Evolutionary conservation across 2,797 vertebrate species (phyloP), one percentile per base, ranked within the genome.

Genomic region (Gymnoscopelus braueri): DNA sequence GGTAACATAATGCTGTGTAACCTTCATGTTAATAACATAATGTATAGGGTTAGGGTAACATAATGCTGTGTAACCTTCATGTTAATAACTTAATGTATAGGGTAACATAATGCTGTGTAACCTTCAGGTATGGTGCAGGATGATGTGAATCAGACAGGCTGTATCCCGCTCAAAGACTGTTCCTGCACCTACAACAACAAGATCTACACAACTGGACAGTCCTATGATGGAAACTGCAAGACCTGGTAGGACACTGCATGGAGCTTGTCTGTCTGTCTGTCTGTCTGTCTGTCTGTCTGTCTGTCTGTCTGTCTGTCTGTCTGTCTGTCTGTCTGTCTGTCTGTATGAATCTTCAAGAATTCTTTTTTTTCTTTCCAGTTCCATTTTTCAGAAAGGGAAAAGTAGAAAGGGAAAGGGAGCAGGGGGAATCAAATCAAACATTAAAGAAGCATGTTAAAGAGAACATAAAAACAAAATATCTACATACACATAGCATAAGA

Each of bases 41-140:
- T 55, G 39, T 39, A 39, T 9, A 39, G 39, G 8, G 39, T 39
- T 9, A 39, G 39, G 8, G 39, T 39, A 39, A 39, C 39, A 39
- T 39, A 39, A 39, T 7, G 39, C 8, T 39, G 39, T 39, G 39
- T 39, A 39, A 39, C 49, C 60, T 19, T 19, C 19, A 19, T 19
- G 19, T 1, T 19, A 19, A 19, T 19, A 19, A 19, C 19, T 1
- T 19, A 19, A 19, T 19, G 26, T 29, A 29, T 29, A 29, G 26
- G 3, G 26, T 29, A 29, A 29, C 26, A 29, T 29, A 39, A 39
- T 7, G 39, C 8, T 39, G 44, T 63, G 15, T 35, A 53, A 12
- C 49, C 60, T 8, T 53, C 69, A 93, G 92, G 90, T 60, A 87
- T 15, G 24, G 86, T 93, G 39, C 53, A 91, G 78, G 91, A 93